Evolutionary conservation across 2,888 invertebrate species (phyloP).

Genomic region (Sceliomorpha sp.): DNA sequence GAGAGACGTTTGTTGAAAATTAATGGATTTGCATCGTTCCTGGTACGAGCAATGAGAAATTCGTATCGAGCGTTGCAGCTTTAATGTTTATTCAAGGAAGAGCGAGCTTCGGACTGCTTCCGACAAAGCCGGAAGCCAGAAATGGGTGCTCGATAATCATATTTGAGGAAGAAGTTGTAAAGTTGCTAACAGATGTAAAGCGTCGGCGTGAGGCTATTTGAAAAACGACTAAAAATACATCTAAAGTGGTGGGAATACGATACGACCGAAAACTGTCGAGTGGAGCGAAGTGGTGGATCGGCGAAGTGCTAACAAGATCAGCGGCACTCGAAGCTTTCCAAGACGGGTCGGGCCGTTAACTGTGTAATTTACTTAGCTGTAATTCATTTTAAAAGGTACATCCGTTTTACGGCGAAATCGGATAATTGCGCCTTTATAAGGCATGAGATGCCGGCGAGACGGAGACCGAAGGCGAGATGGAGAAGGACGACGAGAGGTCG

Average conservation of each 20-base stretch:
- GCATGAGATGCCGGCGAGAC: not conserved
- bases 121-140: not conserved
- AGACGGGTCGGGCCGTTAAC: slow-evolving; percentile 44
- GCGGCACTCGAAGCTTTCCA: slow-evolving; percentile 44
- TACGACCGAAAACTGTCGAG: slow-evolving; percentile 32
- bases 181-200: slow-evolving; percentile 28
- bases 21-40: too few relatives aligned
- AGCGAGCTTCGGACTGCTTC: too few relatives aligned
- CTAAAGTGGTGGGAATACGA: slow-evolving; percentile 31
- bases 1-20: too few relatives aligned
- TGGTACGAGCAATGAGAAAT: too few relatives aligned
- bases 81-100: too few relatives aligned
- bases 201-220: slow-evolving; percentile 29
- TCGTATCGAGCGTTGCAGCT: too few relatives aligned
- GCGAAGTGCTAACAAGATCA: slow-evolving; percentile 50
- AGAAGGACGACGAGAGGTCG: not conserved
- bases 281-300: slow-evolving; percentile 24
- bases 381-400: slow-evolving; percentile 61
- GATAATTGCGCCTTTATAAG: slow-evolving; percentile 50
- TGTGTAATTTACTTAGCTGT: slow-evolving; percentile 47
- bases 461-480: slow-evolving; percentile 5
- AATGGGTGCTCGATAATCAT: slow-evolving; percentile 14
- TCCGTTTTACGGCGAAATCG: slow-evolving; percentile 56
- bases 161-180: slow-evolving; percentile 3
- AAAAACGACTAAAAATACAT: slow-evolving; percentile 43